A percentile compares a stretch with the other conserved stretches of the same genome.
These are phyloP conservation scores for Vanessa tameamea DNA, from an alignment of 1,140 invertebrate species.

Conservation along the genomic window DNA sequence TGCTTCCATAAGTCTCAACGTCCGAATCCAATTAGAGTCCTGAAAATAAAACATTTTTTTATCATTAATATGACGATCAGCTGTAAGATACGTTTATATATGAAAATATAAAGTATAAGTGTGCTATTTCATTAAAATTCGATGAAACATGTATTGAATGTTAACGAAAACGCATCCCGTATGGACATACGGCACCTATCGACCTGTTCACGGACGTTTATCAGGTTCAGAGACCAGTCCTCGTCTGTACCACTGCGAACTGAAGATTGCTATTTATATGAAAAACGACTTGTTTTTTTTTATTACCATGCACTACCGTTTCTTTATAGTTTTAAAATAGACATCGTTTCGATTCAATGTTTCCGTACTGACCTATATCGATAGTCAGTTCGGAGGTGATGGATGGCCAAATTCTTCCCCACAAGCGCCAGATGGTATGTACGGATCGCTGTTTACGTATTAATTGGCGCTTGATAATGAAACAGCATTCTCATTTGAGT, in stretches of 20 bases:
- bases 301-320: constrained; percentile 43
- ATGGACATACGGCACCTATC: not conserved
- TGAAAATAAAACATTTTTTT: constrained; percentile 21
- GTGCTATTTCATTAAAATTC: constrained; percentile 8
- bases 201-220: constrained; percentile 11
- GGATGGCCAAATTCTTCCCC: constrained; percentile 44
- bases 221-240: constrained; percentile 12
- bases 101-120: not conserved
- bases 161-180: constrained; percentile 7
- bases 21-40: constrained; percentile 15
- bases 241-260: constrained; percentile 7
- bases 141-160: not conserved
- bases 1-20: constrained; percentile 49
- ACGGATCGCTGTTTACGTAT: not conserved
- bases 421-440: constrained; percentile 3
- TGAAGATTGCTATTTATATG: constrained; percentile 32
- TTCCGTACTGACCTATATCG: constrained; percentile 65
- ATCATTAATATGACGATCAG: not conserved
- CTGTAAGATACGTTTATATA: not conserved
- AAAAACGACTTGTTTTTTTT: constrained; percentile 36
- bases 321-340: constrained; percentile 62
- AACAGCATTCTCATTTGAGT: too few relatives aligned
- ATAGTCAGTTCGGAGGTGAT: constrained; percentile 45
- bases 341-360: constrained; percentile 52
- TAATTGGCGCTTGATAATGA: not conserved